These are phyloP conservation scores for Gambusia affinis DNA, from an alignment of 2,113 vertebrate species.

Conservation along the genomic window DNA sequence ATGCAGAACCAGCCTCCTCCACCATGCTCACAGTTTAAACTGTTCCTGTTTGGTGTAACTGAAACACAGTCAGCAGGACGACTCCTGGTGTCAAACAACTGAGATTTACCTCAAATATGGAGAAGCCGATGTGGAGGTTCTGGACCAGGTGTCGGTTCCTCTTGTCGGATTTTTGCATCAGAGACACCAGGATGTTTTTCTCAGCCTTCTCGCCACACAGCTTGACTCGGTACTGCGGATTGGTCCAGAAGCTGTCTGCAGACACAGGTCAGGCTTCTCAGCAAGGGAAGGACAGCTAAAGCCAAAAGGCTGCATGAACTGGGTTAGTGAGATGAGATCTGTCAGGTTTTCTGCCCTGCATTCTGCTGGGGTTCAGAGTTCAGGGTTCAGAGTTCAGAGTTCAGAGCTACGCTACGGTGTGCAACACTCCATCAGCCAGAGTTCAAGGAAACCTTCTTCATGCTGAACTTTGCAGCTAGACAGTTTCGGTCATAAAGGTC, in stretches of 20 bases:
- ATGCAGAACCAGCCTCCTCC: no score
- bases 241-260: constrained; percentile 68
- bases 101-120: constrained; percentile 63
- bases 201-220: not conserved
- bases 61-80: no score
- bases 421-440: no score
- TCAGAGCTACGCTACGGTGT: no score
- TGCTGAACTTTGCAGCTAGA: no score
- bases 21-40: no score
- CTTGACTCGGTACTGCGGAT: constrained; percentile 74
- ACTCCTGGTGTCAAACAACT: not conserved
- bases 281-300: no score
- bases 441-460: no score
- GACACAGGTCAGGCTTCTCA: not conserved
- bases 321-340: not conserved
- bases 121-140: constrained; percentile 69
- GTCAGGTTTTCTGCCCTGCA: not conserved
- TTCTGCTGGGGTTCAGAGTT: not conserved
- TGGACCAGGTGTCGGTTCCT: constrained; percentile 59
- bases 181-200: constrained; percentile 70
- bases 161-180: constrained; percentile 78
- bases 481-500: no score
- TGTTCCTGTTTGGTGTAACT: no score
- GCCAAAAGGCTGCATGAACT: not conserved
- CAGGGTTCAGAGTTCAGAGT: no score